Base-by-base conservation (phyloP, 2,797 vertebrate species). In the Pangasius mekongensis region DNA sequence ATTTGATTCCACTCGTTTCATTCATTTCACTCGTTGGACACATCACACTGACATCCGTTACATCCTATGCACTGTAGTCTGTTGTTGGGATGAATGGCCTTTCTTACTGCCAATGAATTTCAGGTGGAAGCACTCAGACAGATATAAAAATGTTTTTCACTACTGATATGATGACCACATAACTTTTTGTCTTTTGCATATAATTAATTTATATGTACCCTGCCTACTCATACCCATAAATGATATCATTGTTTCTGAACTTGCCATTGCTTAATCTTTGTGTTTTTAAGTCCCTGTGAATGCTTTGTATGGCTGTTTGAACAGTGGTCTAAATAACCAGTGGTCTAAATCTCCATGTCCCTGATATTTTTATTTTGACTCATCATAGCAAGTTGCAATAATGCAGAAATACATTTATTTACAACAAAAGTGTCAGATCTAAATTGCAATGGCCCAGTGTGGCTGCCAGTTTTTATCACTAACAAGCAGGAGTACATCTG, bases 401-500 rank as follows among this genome's bases (percentile, higher is more conserved):
- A 83, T 83, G 43, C 39, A 83, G 62, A 83, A 49, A 30, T 66
- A 27, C 82, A 24, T 33, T 39, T 49, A 20, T 83, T 33, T n/a
- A 83, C 9, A 66, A 83, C 82, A 49, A 66, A 83, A 49, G 56
- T 62, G 22, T 82, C 78, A 82, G 78, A 49, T 83, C 16, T 66
- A 66, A 83, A 67, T 83, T 66, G 43, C 39, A 83, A 30, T 33
- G 56, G 43, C 82, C 16, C 5, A 0, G 43, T 66, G 62, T 66
- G 54, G 27, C 62, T 83, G 82, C 27, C 60, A 49, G 43, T 66
- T 83, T 83, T 83, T 30, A 66, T 66, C 16, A 33, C 82, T 66
- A 83, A 66, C 60, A 83, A 83, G 60, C 82, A 30, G 62, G 8
- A 83, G n/a, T 49, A 66, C 82, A 66, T 47, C 43, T 83, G 82